Percentiles rank a stretch among this genome's conserved stretches.
phyloP scores from a whole-genome alignment of 2,888 invertebrate species.

The Melanostoma mellinum region DNA sequence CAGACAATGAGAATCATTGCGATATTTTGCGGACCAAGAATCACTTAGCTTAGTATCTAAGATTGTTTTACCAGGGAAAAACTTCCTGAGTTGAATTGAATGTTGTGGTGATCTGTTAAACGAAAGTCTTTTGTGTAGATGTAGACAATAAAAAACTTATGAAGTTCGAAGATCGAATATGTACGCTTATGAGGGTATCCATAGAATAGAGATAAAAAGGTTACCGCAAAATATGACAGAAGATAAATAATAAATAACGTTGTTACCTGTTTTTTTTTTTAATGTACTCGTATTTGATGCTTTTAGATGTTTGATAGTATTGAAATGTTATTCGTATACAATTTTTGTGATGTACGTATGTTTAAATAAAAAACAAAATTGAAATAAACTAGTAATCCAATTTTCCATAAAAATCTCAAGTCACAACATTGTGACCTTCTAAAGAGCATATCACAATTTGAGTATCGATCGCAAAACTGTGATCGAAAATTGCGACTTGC shows the following conservation, averaged over 20 bases:
- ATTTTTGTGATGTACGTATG: conserved; percentile 30
- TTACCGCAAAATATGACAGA: not conserved
- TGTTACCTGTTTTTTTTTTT: conserved; percentile 30
- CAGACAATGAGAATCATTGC: not conserved
- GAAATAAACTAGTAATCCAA: not conserved
- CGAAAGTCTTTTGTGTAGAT: not conserved
- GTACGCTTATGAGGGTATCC: too few species aligned
- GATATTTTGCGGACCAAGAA: conserved; percentile 54
- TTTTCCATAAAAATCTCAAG: too few species aligned
- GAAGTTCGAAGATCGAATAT: too few species aligned
- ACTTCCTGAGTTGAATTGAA: not conserved
- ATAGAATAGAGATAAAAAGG: not conserved
- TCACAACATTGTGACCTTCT: too few species aligned
- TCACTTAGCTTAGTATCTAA: conserved; percentile 32
- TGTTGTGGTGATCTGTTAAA: conserved; percentile 12
- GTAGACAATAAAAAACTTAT: too few species aligned
- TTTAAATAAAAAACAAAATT: conserved; percentile 9
- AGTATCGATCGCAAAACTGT: too few species aligned
- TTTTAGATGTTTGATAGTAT: conserved; percentile 6
- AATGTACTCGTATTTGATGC: conserved; percentile 38
- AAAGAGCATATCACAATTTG: too few species aligned
- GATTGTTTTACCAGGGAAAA: conserved; percentile 1
- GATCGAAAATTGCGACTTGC: too few species aligned
- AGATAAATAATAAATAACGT: conserved; percentile 17
- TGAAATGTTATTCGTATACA: conserved; percentile 44